Base-by-base conservation (phyloP, 2,113 vertebrate species). In the Camelus dromedarius region DNA sequence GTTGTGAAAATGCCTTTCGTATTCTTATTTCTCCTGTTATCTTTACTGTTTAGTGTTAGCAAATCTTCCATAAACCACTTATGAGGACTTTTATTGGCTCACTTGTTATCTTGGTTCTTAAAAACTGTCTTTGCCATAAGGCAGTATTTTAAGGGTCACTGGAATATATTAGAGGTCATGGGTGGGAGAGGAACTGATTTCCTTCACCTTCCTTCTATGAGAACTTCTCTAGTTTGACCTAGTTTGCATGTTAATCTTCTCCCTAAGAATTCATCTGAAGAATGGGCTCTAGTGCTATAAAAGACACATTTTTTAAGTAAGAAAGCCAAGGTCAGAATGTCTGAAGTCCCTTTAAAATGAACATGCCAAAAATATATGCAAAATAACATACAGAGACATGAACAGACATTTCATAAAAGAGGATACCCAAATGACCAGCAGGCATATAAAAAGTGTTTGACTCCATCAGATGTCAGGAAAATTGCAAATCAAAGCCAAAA, bases 181-280 rank as follows among this genome's bases (percentile, higher is more conserved):
- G 70, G n/a, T 30, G 24, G 50, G 35, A 62, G 84, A 88, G 15
- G 5, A 32, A 4, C 28, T 73, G 54, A 85, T 32, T 5, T 35
- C n/a, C 19, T 38, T 6, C 9, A 58, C 16, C 56, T 20, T 54
- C 35, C 5, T 82, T 76, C 64, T 52, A 16, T 28, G 13, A 60
- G 11, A 67, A 26, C 15, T 24, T 77, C 35, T 95, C 67, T 62
- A 20, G 60, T 70, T 60, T 46, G 32, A 80, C 58, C 88, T 92
- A 67, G 6, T 86, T 73, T 81, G 35, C 30, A n/a, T 22, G 10
- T 69, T 58, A 32, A 35, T 87, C 35, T 56, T 69, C 42, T 86
- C n/a, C 70, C 42, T 76, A 64, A 83, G 48, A 89, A 18, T 94
- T 82, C 12, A 85, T 75, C 66, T 81, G 35, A 97, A 94, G 18